Evolutionary conservation across 2,113 vertebrate genomes (phyloP), one percentile per base, ranked within the genome.

Genomic region (Urocolius indicus): DNA sequence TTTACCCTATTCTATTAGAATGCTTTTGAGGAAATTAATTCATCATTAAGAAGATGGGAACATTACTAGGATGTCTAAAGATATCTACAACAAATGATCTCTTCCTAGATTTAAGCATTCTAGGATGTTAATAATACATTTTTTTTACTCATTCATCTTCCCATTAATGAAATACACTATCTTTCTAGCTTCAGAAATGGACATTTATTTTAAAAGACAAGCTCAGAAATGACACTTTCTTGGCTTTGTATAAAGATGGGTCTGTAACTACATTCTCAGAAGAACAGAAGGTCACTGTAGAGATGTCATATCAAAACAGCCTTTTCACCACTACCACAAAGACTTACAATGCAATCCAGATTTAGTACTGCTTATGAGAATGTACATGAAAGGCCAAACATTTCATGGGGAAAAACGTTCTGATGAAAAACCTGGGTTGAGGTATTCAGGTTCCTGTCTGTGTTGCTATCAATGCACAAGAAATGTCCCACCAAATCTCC

Each of bases 91-190:
- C 59, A 79, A 96, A 92, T 0, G 67, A 97, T 87, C 81, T 97
- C 69, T 94, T 96, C 94, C 75, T 69, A 69, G 93, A 96, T 78
- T 87, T 65, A 76, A 91, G 83, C 45, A 92, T 95, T 95, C 79
- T 79, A 79, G 16, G 68, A 81, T 82, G 57, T 92, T 95, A 87
- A 95, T 89, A 93, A 96, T 86, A 83, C 36, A 87, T 93, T 93
- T 96, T 93, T 96, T 97, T 96, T 66, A 76, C 67, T 71, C 58
- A 97, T 95, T 97, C 71, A 95, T 97, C 95, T 95, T 90, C 84
- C 63, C 93, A 82, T 93, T 96, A 96, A 91, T 80, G 82, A 96
- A 94, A 95, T 72, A 83, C 4, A 22, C 87, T 95, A 78, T 81
- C 81, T 89, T 76, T 84, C 38, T 9, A 84, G 67, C 30, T 94